Percentiles rank a stretch among this genome's conserved stretches.
Evolutionary conservation across 2,888 invertebrate species (phyloP).

Genomic region (Lamellibrachia columna): DNA sequence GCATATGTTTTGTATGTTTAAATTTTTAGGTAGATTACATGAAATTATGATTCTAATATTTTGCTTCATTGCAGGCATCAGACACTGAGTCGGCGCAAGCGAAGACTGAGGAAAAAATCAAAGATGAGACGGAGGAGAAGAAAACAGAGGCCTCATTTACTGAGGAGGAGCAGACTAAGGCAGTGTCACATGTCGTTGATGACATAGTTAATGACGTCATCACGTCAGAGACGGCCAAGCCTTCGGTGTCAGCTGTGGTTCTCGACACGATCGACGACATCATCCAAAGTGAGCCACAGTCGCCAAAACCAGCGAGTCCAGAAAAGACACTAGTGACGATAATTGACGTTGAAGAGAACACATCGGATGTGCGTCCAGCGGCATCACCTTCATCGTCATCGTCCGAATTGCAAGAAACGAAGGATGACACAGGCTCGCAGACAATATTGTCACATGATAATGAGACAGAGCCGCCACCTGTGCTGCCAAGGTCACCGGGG

Average conservation of each 20-base stretch:
- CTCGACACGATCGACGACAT: constrained; percentile 60
- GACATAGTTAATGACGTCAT: constrained; percentile 63
- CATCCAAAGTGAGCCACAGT: constrained; percentile 41
- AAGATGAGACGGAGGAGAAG: not conserved
- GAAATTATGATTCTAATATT: not conserved
- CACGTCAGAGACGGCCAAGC: constrained; percentile 55
- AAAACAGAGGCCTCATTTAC: not conserved
- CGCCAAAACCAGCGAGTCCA: not conserved
- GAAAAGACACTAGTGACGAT: not conserved
- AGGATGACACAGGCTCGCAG: not conserved
- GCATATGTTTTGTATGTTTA: not conserved
- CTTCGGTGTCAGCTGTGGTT: constrained; percentile 62
- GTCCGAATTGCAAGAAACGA: not conserved
- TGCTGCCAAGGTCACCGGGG: not conserved
- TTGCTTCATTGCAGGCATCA: not conserved
- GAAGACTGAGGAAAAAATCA: not conserved
- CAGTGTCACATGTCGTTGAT: constrained; percentile 49
- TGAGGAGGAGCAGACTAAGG: constrained; percentile 24
- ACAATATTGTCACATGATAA: not conserved
- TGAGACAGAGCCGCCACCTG: constrained; percentile 16
- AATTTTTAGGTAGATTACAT: not conserved
- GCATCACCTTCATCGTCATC: not conserved
- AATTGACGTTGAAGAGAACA: not conserved
- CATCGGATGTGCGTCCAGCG: not conserved
- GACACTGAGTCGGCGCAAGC: constrained; percentile 13